A percentile compares a stretch with the other conserved stretches of the same genome.
Conservation (phyloP, 2,888 invertebrate species). For the Aproaerema taeniolella region DNA sequence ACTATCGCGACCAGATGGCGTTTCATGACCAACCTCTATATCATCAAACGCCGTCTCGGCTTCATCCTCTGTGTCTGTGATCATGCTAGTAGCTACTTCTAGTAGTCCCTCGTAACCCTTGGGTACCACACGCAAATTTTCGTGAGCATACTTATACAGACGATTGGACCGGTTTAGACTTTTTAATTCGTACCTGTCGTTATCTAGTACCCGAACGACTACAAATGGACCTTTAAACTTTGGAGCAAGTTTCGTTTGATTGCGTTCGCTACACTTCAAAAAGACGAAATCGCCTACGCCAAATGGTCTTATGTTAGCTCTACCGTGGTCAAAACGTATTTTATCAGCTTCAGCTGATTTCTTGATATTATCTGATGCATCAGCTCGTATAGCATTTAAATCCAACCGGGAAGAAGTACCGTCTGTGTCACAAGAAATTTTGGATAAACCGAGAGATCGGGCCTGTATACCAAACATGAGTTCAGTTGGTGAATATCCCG, state of each 20-base stretch:
- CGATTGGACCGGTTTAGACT: slow-evolving; percentile 16
- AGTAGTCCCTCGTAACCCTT: slow-evolving; percentile 18
- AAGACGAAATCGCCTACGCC: slow-evolving; percentile 20
- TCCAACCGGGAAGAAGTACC: slow-evolving; percentile 2
- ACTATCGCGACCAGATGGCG: neutral
- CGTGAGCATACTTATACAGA: slow-evolving; percentile 20
- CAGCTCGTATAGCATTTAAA: slow-evolving; percentile 5
- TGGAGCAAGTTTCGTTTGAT: slow-evolving; percentile 22
- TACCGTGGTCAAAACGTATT: slow-evolving; percentile 16
- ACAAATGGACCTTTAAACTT: slow-evolving; percentile 16
- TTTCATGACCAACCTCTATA: neutral
- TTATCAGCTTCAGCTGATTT: slow-evolving; percentile 12
- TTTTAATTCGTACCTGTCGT: slow-evolving; percentile 20
- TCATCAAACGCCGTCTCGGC: slow-evolving; percentile 17
- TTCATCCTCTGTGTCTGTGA: slow-evolving; percentile 13
- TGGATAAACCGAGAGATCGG: slow-evolving; percentile 12
- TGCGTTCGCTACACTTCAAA: slow-evolving; percentile 19
- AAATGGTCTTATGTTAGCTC: slow-evolving; percentile 16
- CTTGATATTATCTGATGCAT: slow-evolving; percentile 13
- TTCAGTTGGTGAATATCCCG: slow-evolving; percentile 16
- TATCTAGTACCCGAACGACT: slow-evolving; percentile 15
- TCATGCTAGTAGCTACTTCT: slow-evolving; percentile 13
- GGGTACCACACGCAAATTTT: slow-evolving; percentile 11
- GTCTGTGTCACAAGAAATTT: neutral
- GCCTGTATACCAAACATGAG: slow-evolving; percentile 19